Conservation (phyloP, 2,797 vertebrate species). For the Crenuchus spilurus region DNA sequence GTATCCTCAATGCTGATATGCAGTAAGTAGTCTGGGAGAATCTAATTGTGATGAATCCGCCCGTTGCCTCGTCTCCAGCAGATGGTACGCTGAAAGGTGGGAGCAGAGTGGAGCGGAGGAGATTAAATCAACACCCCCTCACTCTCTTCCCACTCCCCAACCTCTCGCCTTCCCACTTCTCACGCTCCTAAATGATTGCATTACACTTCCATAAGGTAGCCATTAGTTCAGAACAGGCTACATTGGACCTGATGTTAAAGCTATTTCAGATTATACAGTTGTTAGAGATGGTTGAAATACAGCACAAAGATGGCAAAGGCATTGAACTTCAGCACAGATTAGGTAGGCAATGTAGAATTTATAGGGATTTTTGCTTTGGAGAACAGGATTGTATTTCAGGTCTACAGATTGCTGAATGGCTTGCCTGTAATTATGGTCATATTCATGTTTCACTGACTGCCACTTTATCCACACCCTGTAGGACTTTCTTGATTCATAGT, state of each 20-base stretch:
- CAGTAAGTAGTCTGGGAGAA: constrained; percentile 69
- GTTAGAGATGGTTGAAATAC: constrained; percentile 78
- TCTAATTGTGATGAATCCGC: constrained; percentile 76
- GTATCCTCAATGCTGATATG: constrained; percentile 64
- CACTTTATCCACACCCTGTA: not conserved
- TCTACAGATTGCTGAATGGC: constrained; percentile 25
- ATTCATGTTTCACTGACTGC: not conserved
- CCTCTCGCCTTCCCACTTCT: constrained; percentile 53
- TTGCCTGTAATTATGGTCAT: constrained; percentile 11
- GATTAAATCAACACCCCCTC: constrained; percentile 76
- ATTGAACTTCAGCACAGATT: constrained; percentile 61
- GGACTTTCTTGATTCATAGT: not conserved
- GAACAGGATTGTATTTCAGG: constrained; percentile 68
- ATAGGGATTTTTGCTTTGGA: constrained; percentile 76
- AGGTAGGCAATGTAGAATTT: constrained; percentile 68
- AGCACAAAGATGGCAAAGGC: constrained; percentile 75
- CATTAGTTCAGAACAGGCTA: constrained; percentile 77
- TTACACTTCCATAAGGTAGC: constrained; percentile 76
- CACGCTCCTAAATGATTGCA: constrained; percentile 73
- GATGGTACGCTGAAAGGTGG: constrained; percentile 68
- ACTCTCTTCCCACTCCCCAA: constrained; percentile 58
- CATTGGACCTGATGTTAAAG: constrained; percentile 64
- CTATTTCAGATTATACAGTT: constrained; percentile 81
- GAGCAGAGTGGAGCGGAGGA: constrained; percentile 66
- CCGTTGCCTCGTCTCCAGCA: constrained; percentile 70